A percentile compares a stretch with the other conserved stretches of the same genome.
These are phyloP conservation scores for Mandrillus leucophaeus DNA, from an alignment of 2,113 vertebrate species.

Conservation along the genomic window DNA sequence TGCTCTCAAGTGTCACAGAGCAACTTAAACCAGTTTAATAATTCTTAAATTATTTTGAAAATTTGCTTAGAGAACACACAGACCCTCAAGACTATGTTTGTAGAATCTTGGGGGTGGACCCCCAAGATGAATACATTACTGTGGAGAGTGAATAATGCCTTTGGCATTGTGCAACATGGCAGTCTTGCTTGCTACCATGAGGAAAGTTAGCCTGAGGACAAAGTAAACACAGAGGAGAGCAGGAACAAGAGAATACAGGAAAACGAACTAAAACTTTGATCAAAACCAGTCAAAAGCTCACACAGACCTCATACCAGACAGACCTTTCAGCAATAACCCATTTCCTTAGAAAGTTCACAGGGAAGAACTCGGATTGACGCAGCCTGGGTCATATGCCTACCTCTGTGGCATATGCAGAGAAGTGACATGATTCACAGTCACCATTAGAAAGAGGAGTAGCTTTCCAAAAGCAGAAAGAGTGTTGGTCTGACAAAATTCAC, in stretches of 20 bases:
- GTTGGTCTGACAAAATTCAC: not conserved
- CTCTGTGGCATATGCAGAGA: not conserved
- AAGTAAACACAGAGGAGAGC: not conserved
- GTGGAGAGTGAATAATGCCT: not conserved
- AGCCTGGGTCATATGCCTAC: not conserved
- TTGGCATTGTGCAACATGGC: not conserved
- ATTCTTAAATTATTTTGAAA: conserved; percentile 42
- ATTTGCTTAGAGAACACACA: conserved; percentile 26
- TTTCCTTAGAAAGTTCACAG: not conserved
- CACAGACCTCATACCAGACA: not conserved
- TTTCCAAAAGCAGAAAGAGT: not conserved
- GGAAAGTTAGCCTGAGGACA: not conserved
- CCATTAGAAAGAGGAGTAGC: not conserved
- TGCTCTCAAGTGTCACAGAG: not conserved
- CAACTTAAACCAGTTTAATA: conserved; percentile 27
- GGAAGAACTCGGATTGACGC: not conserved
- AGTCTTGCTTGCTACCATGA: not conserved
- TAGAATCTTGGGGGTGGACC: not conserved
- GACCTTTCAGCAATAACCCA: not conserved
- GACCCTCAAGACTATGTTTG: conserved; percentile 16
- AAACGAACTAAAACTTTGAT: not conserved
- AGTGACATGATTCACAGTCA: not conserved
- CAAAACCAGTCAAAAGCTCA: conserved; percentile 26
- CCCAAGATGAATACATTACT: not conserved
- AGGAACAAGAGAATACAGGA: not conserved